These are phyloP conservation scores for Malurus melanocephalus DNA, from an alignment of 2,113 vertebrate genomes.

Conservation along the genomic window DNA sequence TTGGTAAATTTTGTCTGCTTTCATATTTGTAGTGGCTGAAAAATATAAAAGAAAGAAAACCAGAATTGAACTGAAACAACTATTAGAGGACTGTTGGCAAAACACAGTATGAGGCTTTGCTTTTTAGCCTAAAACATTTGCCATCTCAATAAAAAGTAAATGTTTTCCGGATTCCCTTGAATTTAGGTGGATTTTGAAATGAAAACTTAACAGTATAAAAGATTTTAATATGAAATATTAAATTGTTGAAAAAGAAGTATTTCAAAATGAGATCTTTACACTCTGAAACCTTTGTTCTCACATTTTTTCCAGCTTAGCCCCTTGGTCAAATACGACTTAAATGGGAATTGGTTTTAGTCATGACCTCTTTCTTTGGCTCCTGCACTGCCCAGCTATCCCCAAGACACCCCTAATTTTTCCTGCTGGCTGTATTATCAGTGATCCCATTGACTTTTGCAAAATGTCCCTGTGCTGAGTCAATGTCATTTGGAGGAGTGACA, in stretches of 20 bases:
- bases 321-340: background rate
- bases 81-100: background rate
- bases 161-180: background rate
- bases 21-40: background rate
- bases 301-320: background rate
- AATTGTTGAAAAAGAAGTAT: background rate
- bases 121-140: slow-evolving; percentile 14
- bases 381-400: background rate
- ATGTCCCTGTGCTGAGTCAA: background rate
- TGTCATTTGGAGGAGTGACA: background rate
- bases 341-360: background rate
- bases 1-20: background rate
- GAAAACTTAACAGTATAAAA: background rate
- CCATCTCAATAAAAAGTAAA: background rate
- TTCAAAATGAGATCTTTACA: background rate
- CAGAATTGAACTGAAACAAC: background rate
- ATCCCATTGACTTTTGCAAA: background rate
- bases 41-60: background rate
- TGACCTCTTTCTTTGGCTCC: background rate
- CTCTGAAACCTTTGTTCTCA: background rate
- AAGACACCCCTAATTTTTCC: background rate
- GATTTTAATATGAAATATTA: background rate
- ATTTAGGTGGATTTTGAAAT: background rate
- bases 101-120: background rate
- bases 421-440: background rate